Base-by-base conservation (phyloP, 2,888 invertebrate genomes). In the Meteorus cinctellus region DNA sequence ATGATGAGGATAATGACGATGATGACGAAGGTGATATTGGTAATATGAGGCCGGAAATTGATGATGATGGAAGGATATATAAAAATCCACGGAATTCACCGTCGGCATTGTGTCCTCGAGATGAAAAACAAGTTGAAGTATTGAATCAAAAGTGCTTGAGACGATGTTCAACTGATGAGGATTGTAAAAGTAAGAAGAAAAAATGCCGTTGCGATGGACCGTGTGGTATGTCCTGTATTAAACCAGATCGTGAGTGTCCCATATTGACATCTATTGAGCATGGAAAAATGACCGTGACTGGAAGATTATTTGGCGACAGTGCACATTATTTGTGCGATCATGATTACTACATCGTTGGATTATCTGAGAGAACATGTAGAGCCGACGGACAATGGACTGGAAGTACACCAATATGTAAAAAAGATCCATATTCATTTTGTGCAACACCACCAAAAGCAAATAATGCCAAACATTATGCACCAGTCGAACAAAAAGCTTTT, bases 151-250 rank as follows among this genome's bases (percentile, higher is more conserved):
- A 96, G 86, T 98, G 98, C 90, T 92, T 97, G 78, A 93, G 97
- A 79, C 97, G 97, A 89, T 99, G 98, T 88, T 96, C 95, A 0
- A 95, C 95, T 0, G 97, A 98, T 87, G 96, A 96, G 87, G 98
- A 98, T 89, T 99, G 99, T 90, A 97, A 97, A 90, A 98, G 98
- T 88, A 96, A 96, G 91, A 96, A 97, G 91, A 98, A 98, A 91
- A 95, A 97, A 88, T 99, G 99, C 88, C 92, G 98, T 79, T 99
- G 99, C 89, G 99, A 99, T 88, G 98, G 98, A 67, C 94, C 95
- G 1, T 99, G 99, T 87, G 99, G 99, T 75, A 95, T 97, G 94
- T 98, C 98, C 72, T 99, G 99, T 90, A 97, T 99, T 83, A 98
- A 98, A 89, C 98, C 97, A 92, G 96, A 97, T 87, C 93, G 96